Percentiles rank a stretch among this genome's conserved stretches.
These are phyloP conservation scores for Prunella himalayana DNA, from an alignment of 2,113 vertebrate genomes.

Conservation along the genomic window DNA sequence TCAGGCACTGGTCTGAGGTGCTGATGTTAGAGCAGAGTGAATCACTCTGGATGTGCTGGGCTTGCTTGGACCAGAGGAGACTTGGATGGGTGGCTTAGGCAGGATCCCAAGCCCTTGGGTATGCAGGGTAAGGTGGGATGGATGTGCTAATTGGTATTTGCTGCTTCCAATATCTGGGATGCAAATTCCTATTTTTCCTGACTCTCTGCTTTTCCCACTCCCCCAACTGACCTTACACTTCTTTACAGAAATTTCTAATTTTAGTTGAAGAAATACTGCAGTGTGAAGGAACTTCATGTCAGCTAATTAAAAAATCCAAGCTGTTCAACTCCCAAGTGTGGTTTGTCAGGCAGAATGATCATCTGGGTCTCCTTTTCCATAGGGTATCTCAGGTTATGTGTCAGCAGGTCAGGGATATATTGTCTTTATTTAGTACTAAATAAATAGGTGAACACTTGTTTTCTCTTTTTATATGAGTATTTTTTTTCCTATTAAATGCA, in stretches of 20 bases:
- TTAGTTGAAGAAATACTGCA: not conserved
- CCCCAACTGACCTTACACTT: not conserved
- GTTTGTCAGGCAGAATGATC: not conserved
- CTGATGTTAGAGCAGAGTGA: not conserved
- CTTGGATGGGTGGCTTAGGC: not conserved
- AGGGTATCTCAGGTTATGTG: not conserved
- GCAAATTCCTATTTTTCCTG: not conserved
- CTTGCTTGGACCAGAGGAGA: not conserved
- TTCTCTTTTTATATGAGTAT: not conserved
- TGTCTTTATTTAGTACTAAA: not conserved
- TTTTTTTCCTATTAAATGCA: not conserved
- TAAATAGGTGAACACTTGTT: not conserved
- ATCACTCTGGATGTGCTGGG: not conserved
- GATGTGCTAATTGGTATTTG: not conserved
- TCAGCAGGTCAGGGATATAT: not conserved
- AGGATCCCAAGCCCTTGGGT: not conserved
- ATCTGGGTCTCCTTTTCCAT: not conserved
- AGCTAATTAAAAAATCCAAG: not conserved
- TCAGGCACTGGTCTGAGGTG: not conserved
- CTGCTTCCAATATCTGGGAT: not conserved
- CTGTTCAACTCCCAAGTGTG: not conserved
- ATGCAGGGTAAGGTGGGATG: not conserved
- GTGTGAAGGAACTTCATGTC: not conserved
- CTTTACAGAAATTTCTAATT: not conserved
- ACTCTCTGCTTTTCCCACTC: not conserved